A percentile compares a stretch with the other conserved stretches of the same genome.
Conservation (phyloP, 2,888 invertebrate genomes). For the Drosophila barbarae region DNA sequence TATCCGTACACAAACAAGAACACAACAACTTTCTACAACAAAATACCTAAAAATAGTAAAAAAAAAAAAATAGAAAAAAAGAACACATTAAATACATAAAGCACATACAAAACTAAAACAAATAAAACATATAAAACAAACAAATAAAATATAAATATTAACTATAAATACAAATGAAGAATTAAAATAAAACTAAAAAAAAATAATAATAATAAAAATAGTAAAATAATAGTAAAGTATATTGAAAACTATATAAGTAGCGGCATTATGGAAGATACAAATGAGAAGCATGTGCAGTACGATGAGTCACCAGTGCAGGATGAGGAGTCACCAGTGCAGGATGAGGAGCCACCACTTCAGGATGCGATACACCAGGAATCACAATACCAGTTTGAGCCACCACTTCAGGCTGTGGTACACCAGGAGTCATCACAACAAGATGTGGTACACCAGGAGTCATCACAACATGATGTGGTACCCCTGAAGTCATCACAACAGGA, state of each 20-base stretch:
- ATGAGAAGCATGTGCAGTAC: neutral
- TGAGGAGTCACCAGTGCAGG: too few relatives aligned
- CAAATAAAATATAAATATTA: neutral
- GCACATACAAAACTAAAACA: neutral
- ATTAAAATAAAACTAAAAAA: too few relatives aligned
- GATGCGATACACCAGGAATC: neutral
- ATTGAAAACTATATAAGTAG: neutral
- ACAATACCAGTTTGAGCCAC: neutral
- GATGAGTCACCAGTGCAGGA: neutral
- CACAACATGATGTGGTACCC: neutral
- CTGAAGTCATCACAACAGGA: neutral
- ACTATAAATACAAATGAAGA: too few relatives aligned
- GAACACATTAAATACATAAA: neutral
- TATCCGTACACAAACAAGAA: conserved; percentile 10
- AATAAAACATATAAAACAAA: neutral
- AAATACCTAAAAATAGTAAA: neutral
- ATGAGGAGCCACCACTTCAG: neutral
- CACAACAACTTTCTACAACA: conserved; percentile 9
- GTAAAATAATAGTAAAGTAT: too few relatives aligned
- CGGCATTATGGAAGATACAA: neutral
- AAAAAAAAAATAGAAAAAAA: conserved; percentile 8
- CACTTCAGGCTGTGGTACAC: neutral
- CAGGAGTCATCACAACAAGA: neutral
- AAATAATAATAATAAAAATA: too few relatives aligned
- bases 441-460: too few relatives aligned